Conservation (phyloP, 2,888 invertebrate genomes). For the Mamestra brassicae region DNA sequence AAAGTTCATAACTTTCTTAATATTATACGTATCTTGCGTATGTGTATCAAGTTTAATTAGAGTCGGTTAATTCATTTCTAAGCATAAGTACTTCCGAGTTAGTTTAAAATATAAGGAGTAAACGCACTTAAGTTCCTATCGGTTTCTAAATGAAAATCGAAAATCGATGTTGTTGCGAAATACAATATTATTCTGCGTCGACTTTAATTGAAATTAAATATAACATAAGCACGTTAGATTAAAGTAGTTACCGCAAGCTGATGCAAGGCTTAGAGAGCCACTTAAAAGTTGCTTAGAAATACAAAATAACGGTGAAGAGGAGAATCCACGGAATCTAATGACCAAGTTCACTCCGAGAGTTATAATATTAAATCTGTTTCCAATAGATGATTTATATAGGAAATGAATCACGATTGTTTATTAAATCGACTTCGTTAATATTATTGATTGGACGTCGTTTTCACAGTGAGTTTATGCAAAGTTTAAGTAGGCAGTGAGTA, state of each 20-base stretch:
- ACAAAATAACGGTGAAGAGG: constrained; percentile 36
- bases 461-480: constrained; percentile 39
- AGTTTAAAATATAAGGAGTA: too few species aligned
- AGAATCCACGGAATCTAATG: constrained; percentile 23
- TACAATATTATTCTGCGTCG: background rate
- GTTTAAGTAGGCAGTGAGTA: constrained; percentile 31
- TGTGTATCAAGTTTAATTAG: too few species aligned
- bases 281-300: constrained; percentile 32
- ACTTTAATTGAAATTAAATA: constrained; percentile 21
- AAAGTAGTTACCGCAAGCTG: constrained; percentile 21
- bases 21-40: too few species aligned
- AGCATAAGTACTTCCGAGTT: too few species aligned
- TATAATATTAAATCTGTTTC: constrained; percentile 36
- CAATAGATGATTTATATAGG: constrained; percentile 45
- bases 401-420: constrained; percentile 49
- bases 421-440: constrained; percentile 33
- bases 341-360: constrained; percentile 20
- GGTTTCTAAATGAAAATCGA: background rate
- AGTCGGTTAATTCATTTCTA: too few species aligned
- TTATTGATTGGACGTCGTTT: constrained; percentile 34
- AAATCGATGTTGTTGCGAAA: constrained; percentile 2
- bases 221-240: background rate
- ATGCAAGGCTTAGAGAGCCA: constrained; percentile 1
- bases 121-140: background rate
- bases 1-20: too few species aligned